phyloP scores from a whole-genome alignment of 2,888 invertebrate species.

The Acronicta leporina region DNA sequence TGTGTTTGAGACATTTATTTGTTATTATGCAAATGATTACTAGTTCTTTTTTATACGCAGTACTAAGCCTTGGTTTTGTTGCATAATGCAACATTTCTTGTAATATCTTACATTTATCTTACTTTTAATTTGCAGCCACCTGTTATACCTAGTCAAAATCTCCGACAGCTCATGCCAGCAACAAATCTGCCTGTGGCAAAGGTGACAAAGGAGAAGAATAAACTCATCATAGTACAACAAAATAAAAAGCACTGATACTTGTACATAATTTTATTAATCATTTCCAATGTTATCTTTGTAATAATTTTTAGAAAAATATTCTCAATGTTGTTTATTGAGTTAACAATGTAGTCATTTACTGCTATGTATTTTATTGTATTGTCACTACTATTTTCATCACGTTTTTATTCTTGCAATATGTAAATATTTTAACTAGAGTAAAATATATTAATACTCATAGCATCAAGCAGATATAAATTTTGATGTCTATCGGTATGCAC shows the following conservation, averaged over 20 bases:
- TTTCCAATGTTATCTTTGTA: conserved; percentile 53
- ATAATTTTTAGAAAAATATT: conserved; percentile 44
- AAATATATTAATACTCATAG: too few relatives aligned
- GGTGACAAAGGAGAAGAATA: conserved; percentile 95
- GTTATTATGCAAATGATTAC: too few relatives aligned
- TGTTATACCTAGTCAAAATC: conserved; percentile 91
- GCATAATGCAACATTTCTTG: too few relatives aligned
- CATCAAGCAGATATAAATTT: too few relatives aligned
- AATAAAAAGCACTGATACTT: conserved; percentile 86
- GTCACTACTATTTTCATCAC: conserved; percentile 24
- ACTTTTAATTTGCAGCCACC: conserved; percentile 76
- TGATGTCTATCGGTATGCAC: not conserved
- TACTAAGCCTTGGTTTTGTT: too few relatives aligned
- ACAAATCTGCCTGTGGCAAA: conserved; percentile 91
- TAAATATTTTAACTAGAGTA: conserved; percentile 26
- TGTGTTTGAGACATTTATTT: conserved; percentile 61
- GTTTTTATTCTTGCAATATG: conserved; percentile 18
- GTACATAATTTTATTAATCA: conserved; percentile 57
- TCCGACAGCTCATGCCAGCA: conserved; percentile 91
- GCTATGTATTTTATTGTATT: conserved; percentile 24
- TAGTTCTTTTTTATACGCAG: too few relatives aligned
- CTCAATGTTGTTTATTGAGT: conserved; percentile 32
- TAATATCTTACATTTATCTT: not conserved
- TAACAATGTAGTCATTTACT: conserved; percentile 27
- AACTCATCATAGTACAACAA: conserved; percentile 93